Evolutionary conservation across 2,797 vertebrate genomes (phyloP), one percentile per base, ranked within the genome.

Genomic region (Diglossa cyanea): DNA sequence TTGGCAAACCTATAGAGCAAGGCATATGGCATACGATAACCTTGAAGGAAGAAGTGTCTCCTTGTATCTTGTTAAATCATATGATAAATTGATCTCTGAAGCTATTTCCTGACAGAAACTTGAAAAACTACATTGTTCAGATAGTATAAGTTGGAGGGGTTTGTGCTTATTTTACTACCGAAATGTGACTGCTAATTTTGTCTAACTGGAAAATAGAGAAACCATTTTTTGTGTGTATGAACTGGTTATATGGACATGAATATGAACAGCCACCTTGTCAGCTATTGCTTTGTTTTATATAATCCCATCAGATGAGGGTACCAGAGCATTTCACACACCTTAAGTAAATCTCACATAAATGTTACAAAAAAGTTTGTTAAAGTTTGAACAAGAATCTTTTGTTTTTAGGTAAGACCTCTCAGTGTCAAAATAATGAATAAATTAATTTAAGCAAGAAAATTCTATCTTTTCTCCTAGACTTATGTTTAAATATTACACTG

Each of bases 21-120:
- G 12, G 35, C 95, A 95, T 96, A 95, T 92, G 95, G 95, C 55
- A 53, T 67, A 53, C 45, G 24, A 74, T 89, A 96, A 93, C 91
- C 93, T 96, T 96, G 94, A 90, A 93, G 74, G 66, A 91, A 87
- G 44, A 91, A 76, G 20, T 53, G 68, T 73, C 71, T 95, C 86
- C 71, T 87, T 63, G 23, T 55, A 39, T 76, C n/a, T 75, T 82
- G 28, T 39, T 73, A 85, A 96, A 87, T 42, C 6, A 47, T 67
- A 57, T 58, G 51, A 92, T 47, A 87, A 73, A 75, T 19, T 72
- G 62, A 81, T 88, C 55, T 83, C 70, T 62, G 31, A 84, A 84
- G 20, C 16, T 31, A 17, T 40, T 80, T 65, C 53, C 65, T 88
- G 35, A 47, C n/a, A 70, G 44, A 72, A 90, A 76, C 33, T 62